These are phyloP conservation scores for Grammomys surdaster DNA, from an alignment of 2,113 vertebrate genomes.

Conservation along the genomic window DNA sequence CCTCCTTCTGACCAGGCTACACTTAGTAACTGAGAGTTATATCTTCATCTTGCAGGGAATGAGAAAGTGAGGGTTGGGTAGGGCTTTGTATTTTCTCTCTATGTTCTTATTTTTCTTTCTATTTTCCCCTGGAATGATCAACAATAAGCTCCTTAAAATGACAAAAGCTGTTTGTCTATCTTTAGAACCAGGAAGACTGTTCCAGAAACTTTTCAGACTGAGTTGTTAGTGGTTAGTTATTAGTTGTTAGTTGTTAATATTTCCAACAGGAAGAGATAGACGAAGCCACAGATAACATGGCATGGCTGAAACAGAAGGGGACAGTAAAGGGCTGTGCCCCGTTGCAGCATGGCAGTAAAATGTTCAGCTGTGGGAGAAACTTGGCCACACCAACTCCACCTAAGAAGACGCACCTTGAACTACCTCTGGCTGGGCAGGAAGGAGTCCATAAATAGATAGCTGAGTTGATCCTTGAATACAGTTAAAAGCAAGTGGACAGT, in stretches of 20 bases:
- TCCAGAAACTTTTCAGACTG: neutral
- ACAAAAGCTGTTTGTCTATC: neutral
- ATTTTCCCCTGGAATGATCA: neutral
- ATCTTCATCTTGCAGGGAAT: neutral
- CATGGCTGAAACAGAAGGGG: neutral
- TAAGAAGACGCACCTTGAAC: neutral
- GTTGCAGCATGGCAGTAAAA: neutral
- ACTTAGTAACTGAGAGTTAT: neutral
- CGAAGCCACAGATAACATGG: neutral
- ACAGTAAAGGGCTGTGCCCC: neutral
- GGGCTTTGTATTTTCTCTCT: neutral
- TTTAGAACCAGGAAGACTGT: neutral
- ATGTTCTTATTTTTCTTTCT: neutral
- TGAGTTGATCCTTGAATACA: neutral
- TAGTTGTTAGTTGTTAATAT: neutral
- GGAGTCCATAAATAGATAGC: accelerated
- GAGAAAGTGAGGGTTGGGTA: neutral
- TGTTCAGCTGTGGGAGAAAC: neutral
- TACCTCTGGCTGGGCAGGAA: neutral
- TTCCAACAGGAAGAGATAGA: neutral
- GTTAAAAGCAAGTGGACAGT: neutral
- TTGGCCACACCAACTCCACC: neutral
- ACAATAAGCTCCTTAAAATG: neutral
- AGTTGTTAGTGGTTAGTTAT: neutral
- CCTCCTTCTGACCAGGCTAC: neutral